These are phyloP conservation scores for Mnemiopsis leidyi DNA, from an alignment of 37 sponge, comb jelly and placozoan genomes.

Conservation along the genomic window DNA sequence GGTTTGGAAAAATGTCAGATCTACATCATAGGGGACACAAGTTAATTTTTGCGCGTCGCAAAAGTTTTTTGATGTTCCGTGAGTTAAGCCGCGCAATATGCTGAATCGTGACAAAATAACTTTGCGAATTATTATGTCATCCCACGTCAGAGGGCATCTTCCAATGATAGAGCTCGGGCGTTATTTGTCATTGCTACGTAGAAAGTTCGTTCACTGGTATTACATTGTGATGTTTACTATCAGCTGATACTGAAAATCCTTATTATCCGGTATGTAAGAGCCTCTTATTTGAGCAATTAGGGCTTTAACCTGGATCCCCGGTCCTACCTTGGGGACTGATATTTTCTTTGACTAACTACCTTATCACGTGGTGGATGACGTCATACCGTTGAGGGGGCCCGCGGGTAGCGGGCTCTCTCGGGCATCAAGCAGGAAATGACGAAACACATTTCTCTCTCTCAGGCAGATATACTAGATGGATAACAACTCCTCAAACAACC, in stretches of 20 bases:
- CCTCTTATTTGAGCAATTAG: conserved; percentile 31
- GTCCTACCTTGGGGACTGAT: neutral
- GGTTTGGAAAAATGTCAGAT: too few species aligned
- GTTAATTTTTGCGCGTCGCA: neutral
- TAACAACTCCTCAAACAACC: conserved; percentile 3
- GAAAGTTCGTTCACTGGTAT: conserved; percentile 37
- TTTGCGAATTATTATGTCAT: conserved; percentile 59
- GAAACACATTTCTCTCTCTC: neutral
- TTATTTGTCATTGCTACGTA: conserved; percentile 64
- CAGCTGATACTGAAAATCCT: neutral
- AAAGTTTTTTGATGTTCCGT: neutral
- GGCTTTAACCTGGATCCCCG: neutral
- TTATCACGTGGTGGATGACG: neutral
- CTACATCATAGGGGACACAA: too few species aligned
- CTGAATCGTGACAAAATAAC: conserved; percentile 1
- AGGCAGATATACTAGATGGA: neutral
- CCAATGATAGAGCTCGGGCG: conserved; percentile 7
- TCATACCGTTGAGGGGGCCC: neutral
- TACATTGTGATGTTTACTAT: conserved; percentile 11
- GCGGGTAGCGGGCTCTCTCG: neutral
- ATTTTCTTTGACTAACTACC: neutral
- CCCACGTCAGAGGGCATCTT: conserved; percentile 39
- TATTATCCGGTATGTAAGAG: conserved; percentile 33
- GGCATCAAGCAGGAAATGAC: neutral
- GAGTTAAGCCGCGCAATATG: neutral